Conservation (phyloP, 2,797 vertebrate genomes). For the Megalops cyprinoides region DNA sequence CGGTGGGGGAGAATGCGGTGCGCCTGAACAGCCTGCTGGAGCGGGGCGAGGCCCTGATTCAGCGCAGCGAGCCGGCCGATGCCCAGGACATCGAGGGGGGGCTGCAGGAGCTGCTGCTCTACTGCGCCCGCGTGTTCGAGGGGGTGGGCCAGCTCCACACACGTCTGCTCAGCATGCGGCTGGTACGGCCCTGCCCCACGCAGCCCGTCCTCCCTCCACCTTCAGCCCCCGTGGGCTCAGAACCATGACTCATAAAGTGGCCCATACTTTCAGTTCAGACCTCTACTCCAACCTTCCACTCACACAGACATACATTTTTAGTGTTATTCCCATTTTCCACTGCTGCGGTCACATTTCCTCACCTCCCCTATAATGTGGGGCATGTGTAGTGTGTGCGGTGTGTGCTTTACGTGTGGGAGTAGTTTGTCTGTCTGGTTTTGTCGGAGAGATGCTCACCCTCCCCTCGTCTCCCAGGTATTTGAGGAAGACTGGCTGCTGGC, state of each 20-base stretch:
- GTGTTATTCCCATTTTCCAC: background rate
- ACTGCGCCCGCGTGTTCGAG: constrained; percentile 71
- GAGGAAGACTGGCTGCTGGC: constrained; percentile 72
- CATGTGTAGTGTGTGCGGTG: background rate
- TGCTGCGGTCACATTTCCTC: background rate
- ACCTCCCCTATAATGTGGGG: background rate
- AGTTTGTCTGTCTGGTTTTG: background rate
- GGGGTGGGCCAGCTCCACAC: constrained; percentile 74
- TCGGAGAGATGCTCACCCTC: background rate
- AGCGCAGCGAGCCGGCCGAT: constrained; percentile 65
- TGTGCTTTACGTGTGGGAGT: background rate
- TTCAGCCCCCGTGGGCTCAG: background rate
- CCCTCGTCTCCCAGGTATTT: constrained; percentile 68
- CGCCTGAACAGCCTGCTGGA: constrained; percentile 70
- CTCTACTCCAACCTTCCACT: background rate
- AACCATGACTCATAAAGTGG: constrained; percentile 1
- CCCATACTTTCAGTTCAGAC: background rate
- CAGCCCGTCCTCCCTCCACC: background rate
- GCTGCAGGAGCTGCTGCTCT: constrained; percentile 73
- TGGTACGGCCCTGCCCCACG: constrained; percentile 64
- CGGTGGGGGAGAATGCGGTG: constrained; percentile 69
- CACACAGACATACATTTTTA: constrained; percentile 13
- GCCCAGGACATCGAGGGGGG: constrained; percentile 66
- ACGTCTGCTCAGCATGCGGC: constrained; percentile 80
- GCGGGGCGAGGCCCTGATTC: constrained; percentile 75